These are phyloP conservation scores for Coelinius sp. DNA, from an alignment of 2,888 invertebrate genomes.

Conservation along the genomic window DNA sequence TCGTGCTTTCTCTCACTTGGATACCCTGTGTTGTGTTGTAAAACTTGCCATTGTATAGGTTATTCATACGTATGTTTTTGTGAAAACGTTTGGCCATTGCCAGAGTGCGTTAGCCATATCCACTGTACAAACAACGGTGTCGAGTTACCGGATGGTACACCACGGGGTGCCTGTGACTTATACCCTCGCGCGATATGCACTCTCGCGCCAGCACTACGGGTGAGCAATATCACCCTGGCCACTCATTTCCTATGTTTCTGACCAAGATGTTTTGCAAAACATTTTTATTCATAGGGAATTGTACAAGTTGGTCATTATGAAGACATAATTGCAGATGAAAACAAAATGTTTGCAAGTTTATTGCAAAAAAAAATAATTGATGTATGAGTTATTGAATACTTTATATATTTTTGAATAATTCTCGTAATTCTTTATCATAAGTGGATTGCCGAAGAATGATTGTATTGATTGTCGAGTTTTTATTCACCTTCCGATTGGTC, in stretches of 20 bases:
- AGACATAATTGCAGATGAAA: background rate
- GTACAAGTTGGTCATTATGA: background rate
- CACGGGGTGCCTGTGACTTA: conserved; percentile 69
- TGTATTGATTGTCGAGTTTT: too few relatives aligned
- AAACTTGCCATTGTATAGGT: conserved; percentile 62
- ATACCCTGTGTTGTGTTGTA: conserved; percentile 21
- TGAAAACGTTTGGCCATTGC: conserved; percentile 55
- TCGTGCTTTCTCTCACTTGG: background rate
- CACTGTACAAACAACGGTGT: conserved; percentile 69
- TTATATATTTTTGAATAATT: too few relatives aligned
- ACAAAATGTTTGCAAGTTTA: too few relatives aligned
- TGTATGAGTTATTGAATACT: too few relatives aligned
- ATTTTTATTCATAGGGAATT: conserved; percentile 56
- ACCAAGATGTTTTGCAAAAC: conserved; percentile 67
- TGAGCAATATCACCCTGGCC: conserved; percentile 29
- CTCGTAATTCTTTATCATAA: too few relatives aligned
- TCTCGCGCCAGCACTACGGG: conserved; percentile 17
- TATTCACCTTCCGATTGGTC: too few relatives aligned
- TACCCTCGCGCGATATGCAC: conserved; percentile 53
- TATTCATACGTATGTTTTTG: conserved; percentile 70
- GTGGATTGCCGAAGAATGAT: too few relatives aligned
- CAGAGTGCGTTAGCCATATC: conserved; percentile 51
- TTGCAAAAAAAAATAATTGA: too few relatives aligned
- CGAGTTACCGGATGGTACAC: conserved; percentile 71
- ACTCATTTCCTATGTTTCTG: conserved; percentile 29